Evolutionary conservation across 2,113 vertebrate species (phyloP).

Genomic region (Taurulus bubalis): DNA sequence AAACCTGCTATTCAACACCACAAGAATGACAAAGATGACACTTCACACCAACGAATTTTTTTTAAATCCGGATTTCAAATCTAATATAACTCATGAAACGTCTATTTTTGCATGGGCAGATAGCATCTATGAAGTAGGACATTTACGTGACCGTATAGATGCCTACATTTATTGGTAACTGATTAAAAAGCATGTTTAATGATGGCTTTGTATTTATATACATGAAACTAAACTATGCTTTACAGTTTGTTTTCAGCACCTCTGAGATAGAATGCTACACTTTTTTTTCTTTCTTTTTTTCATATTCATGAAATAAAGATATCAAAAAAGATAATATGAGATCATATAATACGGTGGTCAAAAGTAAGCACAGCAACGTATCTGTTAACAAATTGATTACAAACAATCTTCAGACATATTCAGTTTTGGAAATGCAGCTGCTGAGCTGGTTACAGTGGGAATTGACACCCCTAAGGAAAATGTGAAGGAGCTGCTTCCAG

Average conservation of each 20-base stretch:
- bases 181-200: neutral
- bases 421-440: neutral
- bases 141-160: no score
- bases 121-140: neutral
- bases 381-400: no score
- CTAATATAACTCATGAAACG: neutral
- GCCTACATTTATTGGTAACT: neutral
- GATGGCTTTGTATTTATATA: no score
- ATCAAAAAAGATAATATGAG: neutral
- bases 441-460: neutral
- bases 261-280: no score
- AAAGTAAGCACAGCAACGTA: neutral
- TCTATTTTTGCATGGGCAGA: neutral
- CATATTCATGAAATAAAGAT: no score
- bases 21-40: neutral
- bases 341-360: neutral
- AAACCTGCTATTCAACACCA: neutral
- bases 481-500: neutral
- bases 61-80: constrained; percentile 29
- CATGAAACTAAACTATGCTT: no score
- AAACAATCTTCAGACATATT: neutral
- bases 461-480: neutral
- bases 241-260: no score
- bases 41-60: neutral
- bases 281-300: no score